phyloP scores from a whole-genome alignment of 2,888 invertebrate species.

The Lithophane socia region DNA sequence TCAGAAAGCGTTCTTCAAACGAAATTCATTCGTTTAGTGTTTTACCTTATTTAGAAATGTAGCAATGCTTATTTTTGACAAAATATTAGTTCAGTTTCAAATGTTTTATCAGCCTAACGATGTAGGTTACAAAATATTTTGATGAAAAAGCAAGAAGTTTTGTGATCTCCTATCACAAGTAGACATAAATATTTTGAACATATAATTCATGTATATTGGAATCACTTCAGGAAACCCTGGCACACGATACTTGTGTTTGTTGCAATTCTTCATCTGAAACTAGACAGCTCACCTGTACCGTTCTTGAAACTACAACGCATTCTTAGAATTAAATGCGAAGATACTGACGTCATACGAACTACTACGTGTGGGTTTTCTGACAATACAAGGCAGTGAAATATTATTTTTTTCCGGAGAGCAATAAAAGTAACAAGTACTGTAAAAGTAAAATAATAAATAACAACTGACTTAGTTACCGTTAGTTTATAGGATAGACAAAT shows the following conservation, averaged over 20 bases:
- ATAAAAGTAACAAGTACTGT: constrained; percentile 9
- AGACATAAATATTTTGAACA: not conserved
- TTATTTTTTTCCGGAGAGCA: constrained; percentile 28
- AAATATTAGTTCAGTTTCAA: not conserved
- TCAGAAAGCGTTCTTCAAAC: not conserved
- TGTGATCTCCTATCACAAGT: not conserved
- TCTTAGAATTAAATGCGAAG: constrained; percentile 20
- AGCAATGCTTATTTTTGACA: not conserved
- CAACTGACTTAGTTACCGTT: not conserved
- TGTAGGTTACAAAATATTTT: not conserved
- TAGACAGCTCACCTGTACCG: constrained; percentile 11
- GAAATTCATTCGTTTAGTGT: not conserved
- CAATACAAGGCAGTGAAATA: constrained; percentile 12
- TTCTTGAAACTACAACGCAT: constrained; percentile 7
- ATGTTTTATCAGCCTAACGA: not conserved
- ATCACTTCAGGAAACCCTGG: not conserved
- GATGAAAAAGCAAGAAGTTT: not conserved
- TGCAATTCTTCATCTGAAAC: constrained; percentile 3
- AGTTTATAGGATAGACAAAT: constrained; percentile 3
- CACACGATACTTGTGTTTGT: not conserved
- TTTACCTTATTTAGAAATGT: not conserved
- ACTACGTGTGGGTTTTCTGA: constrained; percentile 37
- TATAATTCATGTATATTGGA: not conserved
- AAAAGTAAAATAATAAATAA: constrained; percentile 27
- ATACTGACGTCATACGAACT: constrained; percentile 14